Percentiles rank a stretch among this genome's conserved stretches.
phyloP scores from a whole-genome alignment of 2,888 invertebrate species.

The Aphodius sticticus region DNA sequence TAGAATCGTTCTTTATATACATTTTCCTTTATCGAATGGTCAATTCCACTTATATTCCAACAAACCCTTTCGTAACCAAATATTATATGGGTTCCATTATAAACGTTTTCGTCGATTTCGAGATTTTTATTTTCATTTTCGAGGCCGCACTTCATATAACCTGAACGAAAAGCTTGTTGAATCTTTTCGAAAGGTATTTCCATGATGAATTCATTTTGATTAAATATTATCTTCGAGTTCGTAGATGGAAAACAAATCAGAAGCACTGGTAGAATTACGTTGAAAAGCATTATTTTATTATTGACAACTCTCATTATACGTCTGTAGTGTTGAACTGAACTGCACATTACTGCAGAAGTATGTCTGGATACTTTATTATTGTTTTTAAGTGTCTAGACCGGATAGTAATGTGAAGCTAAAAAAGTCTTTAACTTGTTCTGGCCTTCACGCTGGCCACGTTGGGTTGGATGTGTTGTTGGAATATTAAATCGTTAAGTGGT shows the following conservation, averaged over 20 bases:
- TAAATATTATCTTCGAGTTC: not conserved
- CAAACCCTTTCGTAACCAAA: not conserved
- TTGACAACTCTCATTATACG: too few species aligned
- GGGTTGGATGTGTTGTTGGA: too few species aligned
- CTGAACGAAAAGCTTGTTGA: not conserved
- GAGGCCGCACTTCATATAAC: not conserved
- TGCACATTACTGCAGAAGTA: too few species aligned
- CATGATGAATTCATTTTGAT: not conserved
- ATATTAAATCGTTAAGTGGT: too few species aligned
- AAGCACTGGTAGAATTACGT: too few species aligned
- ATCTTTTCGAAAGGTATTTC: not conserved
- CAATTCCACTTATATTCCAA: not conserved
- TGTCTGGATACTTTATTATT: too few species aligned
- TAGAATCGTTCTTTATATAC: not conserved
- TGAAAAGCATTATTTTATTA: too few species aligned
- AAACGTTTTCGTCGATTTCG: not conserved
- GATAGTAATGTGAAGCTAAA: too few species aligned
- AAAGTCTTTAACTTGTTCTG: too few species aligned
- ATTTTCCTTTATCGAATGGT: not conserved
- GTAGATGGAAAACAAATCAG: not conserved
- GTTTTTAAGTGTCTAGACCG: too few species aligned
- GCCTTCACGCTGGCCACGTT: too few species aligned
- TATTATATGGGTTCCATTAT: not conserved
- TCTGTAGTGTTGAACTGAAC: too few species aligned
- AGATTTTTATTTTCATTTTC: not conserved